Evolutionary conservation across 2,797 vertebrate genomes (phyloP), one percentile per base, ranked within the genome.

Genomic region (Peromyscus attwateri): DNA sequence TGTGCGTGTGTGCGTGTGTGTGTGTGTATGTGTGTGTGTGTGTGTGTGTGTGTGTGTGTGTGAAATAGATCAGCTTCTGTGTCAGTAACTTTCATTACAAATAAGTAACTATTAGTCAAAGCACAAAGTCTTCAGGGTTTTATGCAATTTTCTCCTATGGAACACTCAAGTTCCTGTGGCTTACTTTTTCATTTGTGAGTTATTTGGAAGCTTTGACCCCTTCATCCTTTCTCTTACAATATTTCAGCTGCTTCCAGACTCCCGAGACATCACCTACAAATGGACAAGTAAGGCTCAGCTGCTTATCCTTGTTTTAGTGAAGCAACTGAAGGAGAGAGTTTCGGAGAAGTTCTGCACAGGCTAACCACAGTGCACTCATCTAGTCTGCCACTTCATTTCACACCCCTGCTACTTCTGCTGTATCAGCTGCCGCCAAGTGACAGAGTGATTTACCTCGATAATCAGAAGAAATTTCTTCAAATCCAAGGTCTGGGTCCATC

Each of bases 71-170:
- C 37, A 88, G 23, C 4, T 85, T 83, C 85, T 76, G n/a, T 23
- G 91, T 3, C 6, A 57, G 13, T 84, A 16, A 40, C 0, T 87
- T 75, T 64, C 40, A 84, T n/a, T n/a, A n/a, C n/a, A n/a, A n/a
- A n/a, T 14, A 92, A 79, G 40, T 66, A 90, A 96, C 46, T 81
- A 60, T 77, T 89, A 64, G 64, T 71, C 62, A 91, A 95, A 93
- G 68, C 4, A 87, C 66, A 66, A 31, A 14, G 5, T 91, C 17
- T 91, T 80, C 29, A 79, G 43, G 49, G 19, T 52, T 91, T 66
- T 25, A 37, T 52, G 37, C 9, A 85, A 0, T 77, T n/a, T 85
- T 92, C 87, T 76, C 62, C 52, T n/a, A 21, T n/a, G 49, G 9
- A 75, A 31, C 2, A n/a, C 6, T 82, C 52, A 88, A 49, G 68